These are phyloP conservation scores for Muricea muricata DNA, from an alignment of 92 coral and sea anemone species.

Conservation along the genomic window DNA sequence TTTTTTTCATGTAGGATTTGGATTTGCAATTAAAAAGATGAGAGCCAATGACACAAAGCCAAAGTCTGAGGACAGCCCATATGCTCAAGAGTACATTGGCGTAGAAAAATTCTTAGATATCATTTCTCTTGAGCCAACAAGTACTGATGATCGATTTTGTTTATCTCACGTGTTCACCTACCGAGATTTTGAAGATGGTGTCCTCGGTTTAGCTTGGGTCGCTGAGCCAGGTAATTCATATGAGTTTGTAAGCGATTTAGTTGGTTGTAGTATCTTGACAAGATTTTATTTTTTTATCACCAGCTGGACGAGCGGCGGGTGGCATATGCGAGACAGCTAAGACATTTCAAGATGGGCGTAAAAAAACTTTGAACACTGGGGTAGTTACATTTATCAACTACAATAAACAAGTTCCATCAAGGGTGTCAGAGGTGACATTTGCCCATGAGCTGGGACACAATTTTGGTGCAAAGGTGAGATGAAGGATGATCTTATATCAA, in stretches of 20 bases:
- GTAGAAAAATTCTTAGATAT: slow-evolving; percentile 91
- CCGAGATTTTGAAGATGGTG: slow-evolving; percentile 96
- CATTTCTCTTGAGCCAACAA: slow-evolving; percentile 67
- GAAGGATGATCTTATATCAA: background rate
- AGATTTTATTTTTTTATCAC: background rate
- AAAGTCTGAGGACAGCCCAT: slow-evolving; percentile 79
- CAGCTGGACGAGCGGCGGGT: slow-evolving; percentile 79
- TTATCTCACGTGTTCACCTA: slow-evolving; percentile 87
- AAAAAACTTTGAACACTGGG: slow-evolving; percentile 87
- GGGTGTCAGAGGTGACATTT: slow-evolving; percentile 95
- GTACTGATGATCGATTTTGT: slow-evolving; percentile 61
- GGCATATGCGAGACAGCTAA: slow-evolving; percentile 87
- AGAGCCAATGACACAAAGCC: slow-evolving; percentile 74
- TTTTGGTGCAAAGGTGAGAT: slow-evolving; percentile 93
- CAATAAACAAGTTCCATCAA: slow-evolving; percentile 76
- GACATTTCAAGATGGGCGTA: slow-evolving; percentile 74
- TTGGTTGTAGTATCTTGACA: too few relatives aligned
- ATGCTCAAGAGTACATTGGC: slow-evolving; percentile 73
- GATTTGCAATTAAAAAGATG: slow-evolving; percentile 84
- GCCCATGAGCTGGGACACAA: slow-evolving; percentile 98
- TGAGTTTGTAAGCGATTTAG: too few relatives aligned
- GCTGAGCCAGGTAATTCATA: slow-evolving; percentile 84
- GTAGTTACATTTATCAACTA: slow-evolving; percentile 93
- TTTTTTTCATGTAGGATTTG: slow-evolving; percentile 60
- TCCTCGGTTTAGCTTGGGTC: slow-evolving; percentile 98